Evolutionary conservation across 1,140 invertebrate genomes (phyloP).

Genomic region (Ericerus pela): DNA sequence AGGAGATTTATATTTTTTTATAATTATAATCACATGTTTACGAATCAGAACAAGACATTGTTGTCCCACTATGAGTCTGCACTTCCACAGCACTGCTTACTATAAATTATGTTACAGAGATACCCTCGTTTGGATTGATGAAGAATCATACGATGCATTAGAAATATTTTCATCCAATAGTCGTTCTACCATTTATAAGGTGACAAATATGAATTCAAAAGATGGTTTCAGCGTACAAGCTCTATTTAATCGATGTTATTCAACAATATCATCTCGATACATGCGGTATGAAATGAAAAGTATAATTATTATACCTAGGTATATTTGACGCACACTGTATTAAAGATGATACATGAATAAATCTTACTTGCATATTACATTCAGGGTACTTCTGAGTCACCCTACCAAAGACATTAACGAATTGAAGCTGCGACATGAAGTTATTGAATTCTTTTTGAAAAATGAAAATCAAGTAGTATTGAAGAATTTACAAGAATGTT

Average conservation of each 20-base stretch:
- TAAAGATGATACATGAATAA: too few relatives aligned
- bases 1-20: too few relatives aligned
- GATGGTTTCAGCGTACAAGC: background rate
- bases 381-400: background rate
- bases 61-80: too few relatives aligned
- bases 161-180: background rate
- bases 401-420: background rate
- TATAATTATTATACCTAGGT: background rate
- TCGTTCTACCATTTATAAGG: background rate
- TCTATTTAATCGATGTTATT: background rate
- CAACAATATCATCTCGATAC: background rate
- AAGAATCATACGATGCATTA: background rate
- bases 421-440: background rate
- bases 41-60: too few relatives aligned
- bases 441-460: constrained; percentile 2
- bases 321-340: background rate
- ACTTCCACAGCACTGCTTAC: too few relatives aligned
- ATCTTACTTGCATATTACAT: background rate
- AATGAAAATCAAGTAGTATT: background rate
- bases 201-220: background rate
- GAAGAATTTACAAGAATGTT: background rate
- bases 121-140: background rate
- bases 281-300: background rate
- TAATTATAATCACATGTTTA: too few relatives aligned
- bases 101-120: background rate